Evolutionary conservation across 2,113 vertebrate genomes (phyloP).

Genomic region (Crotophaga sulcirostris): DNA sequence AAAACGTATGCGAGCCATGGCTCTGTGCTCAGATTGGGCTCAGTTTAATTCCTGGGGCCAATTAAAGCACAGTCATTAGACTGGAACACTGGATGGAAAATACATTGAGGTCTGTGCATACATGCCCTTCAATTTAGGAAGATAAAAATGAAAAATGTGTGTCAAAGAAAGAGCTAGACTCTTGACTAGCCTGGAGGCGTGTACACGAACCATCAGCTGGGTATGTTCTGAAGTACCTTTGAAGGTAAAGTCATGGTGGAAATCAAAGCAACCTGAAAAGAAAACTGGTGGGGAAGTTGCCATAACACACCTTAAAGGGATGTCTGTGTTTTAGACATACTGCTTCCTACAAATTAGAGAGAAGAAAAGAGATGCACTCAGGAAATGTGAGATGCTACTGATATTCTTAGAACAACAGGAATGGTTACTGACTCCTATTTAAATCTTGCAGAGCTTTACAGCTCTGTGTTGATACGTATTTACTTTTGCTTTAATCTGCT

Average conservation of each 20-base stretch:
- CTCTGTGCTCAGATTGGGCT: not conserved
- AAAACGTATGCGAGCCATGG: not conserved
- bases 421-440: not conserved
- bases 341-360: not conserved
- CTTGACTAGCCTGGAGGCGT: not conserved
- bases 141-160: not conserved
- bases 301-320: not conserved
- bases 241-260: not conserved
- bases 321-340: not conserved
- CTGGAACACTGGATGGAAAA: not conserved
- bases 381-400: not conserved
- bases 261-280: constrained; percentile 46
- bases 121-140: not conserved
- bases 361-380: not conserved
- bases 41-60: not conserved
- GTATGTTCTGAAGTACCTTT: not conserved
- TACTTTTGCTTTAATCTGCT: constrained; percentile 7
- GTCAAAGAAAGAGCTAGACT: not conserved
- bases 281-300: not conserved
- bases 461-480: not conserved
- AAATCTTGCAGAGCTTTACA: not conserved
- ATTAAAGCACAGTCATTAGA: not conserved
- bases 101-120: accelerated
- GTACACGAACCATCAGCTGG: not conserved
- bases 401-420: not conserved